Evolutionary conservation across 1,140 invertebrate genomes (phyloP).

Genomic region (Lordiphosa stackelbergi): DNA sequence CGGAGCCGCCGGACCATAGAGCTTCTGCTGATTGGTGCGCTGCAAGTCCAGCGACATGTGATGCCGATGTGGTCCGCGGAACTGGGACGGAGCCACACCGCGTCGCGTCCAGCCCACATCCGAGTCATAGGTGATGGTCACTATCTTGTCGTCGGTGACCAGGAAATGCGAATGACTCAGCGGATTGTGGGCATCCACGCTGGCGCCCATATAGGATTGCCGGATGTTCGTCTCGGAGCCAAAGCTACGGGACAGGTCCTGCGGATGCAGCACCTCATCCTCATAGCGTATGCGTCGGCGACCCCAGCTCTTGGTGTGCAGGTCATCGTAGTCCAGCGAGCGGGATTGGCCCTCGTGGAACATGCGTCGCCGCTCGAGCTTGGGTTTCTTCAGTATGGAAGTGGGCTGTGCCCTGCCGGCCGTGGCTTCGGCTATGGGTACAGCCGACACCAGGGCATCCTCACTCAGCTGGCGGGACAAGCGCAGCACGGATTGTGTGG

Average conservation of each 20-base stretch:
- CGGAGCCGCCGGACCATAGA: constrained; percentile 66
- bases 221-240: constrained; percentile 75
- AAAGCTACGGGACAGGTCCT: constrained; percentile 54
- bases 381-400: constrained; percentile 72
- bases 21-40: constrained; percentile 68
- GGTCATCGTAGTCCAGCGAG: constrained; percentile 72
- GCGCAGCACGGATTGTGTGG: constrained; percentile 67
- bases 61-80: constrained; percentile 52
- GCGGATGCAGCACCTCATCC: constrained; percentile 49
- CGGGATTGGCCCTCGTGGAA: constrained; percentile 73
- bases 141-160: constrained; percentile 77
- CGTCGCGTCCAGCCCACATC: constrained; percentile 77
- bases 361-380: constrained; percentile 63
- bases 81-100: constrained; percentile 63
- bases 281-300: constrained; percentile 70
- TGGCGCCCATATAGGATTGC: constrained; percentile 74
- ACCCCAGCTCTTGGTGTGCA: constrained; percentile 72
- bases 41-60: constrained; percentile 73
- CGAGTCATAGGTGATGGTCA: constrained; percentile 77
- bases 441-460: constrained; percentile 64
- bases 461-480: constrained; percentile 68
- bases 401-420: constrained; percentile 54
- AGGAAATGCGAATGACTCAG: constrained; percentile 77
- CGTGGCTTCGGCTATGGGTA: constrained; percentile 63
- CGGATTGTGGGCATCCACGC: constrained; percentile 63